Base-by-base conservation (phyloP, 2,113 vertebrate species). In the Galemys pyrenaicus region DNA sequence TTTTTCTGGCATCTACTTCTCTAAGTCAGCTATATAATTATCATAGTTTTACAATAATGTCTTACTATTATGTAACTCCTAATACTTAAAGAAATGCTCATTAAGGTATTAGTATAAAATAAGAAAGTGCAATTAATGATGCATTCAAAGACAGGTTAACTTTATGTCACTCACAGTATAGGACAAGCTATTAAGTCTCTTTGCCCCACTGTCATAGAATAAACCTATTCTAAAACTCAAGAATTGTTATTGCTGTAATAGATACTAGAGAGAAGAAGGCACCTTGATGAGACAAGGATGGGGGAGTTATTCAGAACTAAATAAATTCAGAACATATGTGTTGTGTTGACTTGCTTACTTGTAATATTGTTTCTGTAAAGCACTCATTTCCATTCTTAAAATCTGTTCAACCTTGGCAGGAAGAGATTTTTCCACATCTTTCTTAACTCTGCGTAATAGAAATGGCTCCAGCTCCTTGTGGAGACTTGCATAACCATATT, bases 351-450 rank as follows among this genome's bases (percentile, higher is more conserved):
- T n/a, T n/a, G 56, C 98, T 98, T 98, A 99, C 99, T 99, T 99
- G 98, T 99, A 99, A 98, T 99, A 99, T 91, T 99, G 99, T 94
- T 99, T 99, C 98, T 99, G 99, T 96, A 99, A 98, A 35, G 99
- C 99, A 58, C 99, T 99, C 99, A 99, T 99, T 97, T 99, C 99
- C 97, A 99, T 99, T 96, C 99, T 97, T 97, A 99, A 97, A 96
- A 99, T 99, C 97, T 99, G 99, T 75, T 99, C 99, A 95, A 99
- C 99, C 95, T 99, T 99, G 93, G 99, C 99, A 96, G 99, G 99
- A 75, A 99, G 98, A 86, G 99, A 99, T 97, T 99, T 99, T 97
- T 99, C 99, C 89, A 99, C 99, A 75, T 99, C 99, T 97, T 99
- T 99, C 97, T 99, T 99, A 96, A 99, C 99, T 94, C 99, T 97